Evolutionary conservation across 2,113 vertebrate species (phyloP).

Genomic region (Ursus arctos): DNA sequence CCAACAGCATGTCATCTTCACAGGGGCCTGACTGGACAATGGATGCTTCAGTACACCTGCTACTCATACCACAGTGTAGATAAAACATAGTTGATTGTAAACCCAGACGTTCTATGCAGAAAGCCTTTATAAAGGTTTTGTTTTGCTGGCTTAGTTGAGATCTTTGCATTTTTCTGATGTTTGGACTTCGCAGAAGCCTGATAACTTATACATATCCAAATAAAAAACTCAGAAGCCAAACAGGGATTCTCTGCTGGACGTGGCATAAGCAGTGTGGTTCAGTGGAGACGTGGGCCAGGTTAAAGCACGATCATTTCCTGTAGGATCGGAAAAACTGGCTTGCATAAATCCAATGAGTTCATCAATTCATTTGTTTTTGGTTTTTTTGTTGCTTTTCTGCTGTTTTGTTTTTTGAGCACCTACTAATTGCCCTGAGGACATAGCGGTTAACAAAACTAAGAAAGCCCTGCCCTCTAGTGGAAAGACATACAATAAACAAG

Average conservation of each 20-base stretch:
- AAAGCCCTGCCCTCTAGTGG: constrained; percentile 73
- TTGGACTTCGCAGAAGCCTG: not conserved
- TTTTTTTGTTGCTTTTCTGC: not conserved
- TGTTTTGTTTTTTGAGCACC: constrained; percentile 65
- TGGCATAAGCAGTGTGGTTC: not conserved
- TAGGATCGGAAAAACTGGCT: not conserved
- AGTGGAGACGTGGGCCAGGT: no score
- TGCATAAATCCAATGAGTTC: not conserved
- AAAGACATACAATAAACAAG: constrained; percentile 34
- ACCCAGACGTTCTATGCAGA: not conserved
- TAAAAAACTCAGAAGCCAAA: not conserved
- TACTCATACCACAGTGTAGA: not conserved
- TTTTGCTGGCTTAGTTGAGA: not conserved
- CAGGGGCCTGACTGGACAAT: not conserved
- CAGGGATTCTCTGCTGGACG: not conserved
- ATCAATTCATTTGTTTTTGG: not conserved
- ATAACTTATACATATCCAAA: not conserved
- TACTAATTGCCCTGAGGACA: constrained; percentile 61
- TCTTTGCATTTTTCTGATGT: not conserved
- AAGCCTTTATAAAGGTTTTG: not conserved
- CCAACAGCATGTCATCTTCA: not conserved
- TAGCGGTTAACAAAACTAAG: constrained; percentile 39
- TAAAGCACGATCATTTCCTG: not conserved
- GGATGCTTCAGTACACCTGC: not conserved
- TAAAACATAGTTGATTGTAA: not conserved